Base-by-base conservation (phyloP, 2,113 vertebrate species). In the Chloropsis cyanopogon region DNA sequence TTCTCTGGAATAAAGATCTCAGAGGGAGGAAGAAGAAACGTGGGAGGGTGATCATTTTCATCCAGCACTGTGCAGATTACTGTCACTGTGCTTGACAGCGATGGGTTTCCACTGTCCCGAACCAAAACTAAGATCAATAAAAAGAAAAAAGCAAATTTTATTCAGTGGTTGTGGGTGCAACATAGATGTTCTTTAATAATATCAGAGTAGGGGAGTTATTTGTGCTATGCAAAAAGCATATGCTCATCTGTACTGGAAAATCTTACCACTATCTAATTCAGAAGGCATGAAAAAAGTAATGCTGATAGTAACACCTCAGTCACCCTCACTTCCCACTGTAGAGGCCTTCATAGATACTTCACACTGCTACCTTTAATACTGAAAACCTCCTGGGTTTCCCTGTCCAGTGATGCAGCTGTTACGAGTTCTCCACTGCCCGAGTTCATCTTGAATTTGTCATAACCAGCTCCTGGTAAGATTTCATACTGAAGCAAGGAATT, bases 401-500 rank as follows among this genome's bases (percentile, higher is more conserved):
- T 97, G 97, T 99, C 99, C 91, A 99, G 97, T 31, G 90, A 90
- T 46, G 97, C 90, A 60, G 96, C 41, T 54, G 99, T 99, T 84
- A 96, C 33, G 3, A 99, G 96, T 83, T 98, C 97, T 54, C 99
- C 99, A 16, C 97, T 98, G 60, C 98, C 95, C 0, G 96, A 96
- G 94, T 98, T 98, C 83, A 99, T 98, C 95, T 96, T 96, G 83
- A 99, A 99, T 71, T 98, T 96, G 78, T 97, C 98, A 88, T 98
- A 98, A n/a, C 97, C 98, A 11, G 97, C 46, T n/a, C 98, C 98
- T 4, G 98, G 98, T 90, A 99, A 73, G 81, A 99, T 98, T 97
- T 98, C 98, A 98, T 98, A 99, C 54, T 59, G 98, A 94, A 99
- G 97, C 63, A 98, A 96, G 10, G 98, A 98, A 82, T 99, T 99